Conservation (phyloP, 92 coral and sea anemone species). For the Epizoanthus ramosus region DNA sequence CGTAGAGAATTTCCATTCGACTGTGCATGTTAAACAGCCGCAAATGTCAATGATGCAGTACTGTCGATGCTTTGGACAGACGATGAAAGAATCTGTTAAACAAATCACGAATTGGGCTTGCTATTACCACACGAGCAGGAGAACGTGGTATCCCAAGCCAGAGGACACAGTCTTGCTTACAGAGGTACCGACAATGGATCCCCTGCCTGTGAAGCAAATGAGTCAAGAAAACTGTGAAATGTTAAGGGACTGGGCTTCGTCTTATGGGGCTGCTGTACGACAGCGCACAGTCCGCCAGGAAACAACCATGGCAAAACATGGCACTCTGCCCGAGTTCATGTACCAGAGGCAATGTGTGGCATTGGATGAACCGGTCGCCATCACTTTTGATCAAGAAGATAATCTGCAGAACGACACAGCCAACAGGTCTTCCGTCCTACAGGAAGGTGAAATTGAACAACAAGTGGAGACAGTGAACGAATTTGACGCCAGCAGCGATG, state of each 20-base stretch:
- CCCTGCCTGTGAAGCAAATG: constrained; percentile 39
- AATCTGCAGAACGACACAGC: no score
- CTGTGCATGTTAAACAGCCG: constrained; percentile 58
- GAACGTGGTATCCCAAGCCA: constrained; percentile 66
- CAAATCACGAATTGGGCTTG: constrained; percentile 61
- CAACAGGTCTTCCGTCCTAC: no score
- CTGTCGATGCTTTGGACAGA: constrained; percentile 53
- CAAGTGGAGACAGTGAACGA: no score
- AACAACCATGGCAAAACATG: constrained; percentile 58
- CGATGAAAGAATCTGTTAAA: constrained; percentile 66
- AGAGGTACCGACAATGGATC: background rate
- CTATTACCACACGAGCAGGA: constrained; percentile 60
- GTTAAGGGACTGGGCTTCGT: constrained; percentile 49
- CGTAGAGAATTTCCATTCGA: constrained; percentile 69
- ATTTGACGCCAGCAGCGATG: no score
- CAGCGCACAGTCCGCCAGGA: constrained; percentile 56
- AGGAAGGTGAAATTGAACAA: no score
- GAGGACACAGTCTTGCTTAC: constrained; percentile 37
- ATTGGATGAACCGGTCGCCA: no score
- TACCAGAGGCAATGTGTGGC: no score
- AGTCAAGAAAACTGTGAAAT: constrained; percentile 39
- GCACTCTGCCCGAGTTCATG: constrained; percentile 46
- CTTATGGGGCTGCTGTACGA: constrained; percentile 61
- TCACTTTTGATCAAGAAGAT: no score
- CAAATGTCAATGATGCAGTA: constrained; percentile 70